Evolutionary conservation across 2,888 invertebrate genomes (phyloP).

Genomic region (Acleris emargana): DNA sequence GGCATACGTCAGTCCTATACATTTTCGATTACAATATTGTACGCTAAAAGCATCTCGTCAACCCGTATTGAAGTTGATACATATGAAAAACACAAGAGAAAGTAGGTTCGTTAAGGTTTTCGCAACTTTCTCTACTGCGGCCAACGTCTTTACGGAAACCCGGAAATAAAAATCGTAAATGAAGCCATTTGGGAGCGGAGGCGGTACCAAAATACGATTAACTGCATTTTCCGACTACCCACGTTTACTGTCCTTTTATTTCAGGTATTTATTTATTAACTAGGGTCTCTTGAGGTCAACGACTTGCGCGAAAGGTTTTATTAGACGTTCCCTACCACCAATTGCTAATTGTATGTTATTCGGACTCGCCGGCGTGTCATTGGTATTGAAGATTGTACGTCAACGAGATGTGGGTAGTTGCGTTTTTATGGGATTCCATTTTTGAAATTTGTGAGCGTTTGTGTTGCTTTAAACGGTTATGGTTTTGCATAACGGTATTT

Average conservation of each 20-base stretch:
- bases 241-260: slow-evolving; percentile 81
- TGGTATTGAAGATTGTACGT: not conserved
- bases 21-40: no score
- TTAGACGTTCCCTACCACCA: not conserved
- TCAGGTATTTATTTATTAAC: slow-evolving; percentile 79
- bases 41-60: no score
- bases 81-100: not conserved
- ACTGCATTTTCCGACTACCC: slow-evolving; percentile 73
- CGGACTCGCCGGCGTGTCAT: no score
- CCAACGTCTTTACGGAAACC: slow-evolving; percentile 52
- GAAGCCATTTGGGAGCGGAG: slow-evolving; percentile 76
- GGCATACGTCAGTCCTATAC: no score
- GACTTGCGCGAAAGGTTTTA: slow-evolving; percentile 37
- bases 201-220: slow-evolving; percentile 76
- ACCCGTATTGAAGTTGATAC: no score
- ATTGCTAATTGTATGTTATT: no score
- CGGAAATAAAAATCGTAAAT: slow-evolving; percentile 83
- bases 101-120: not conserved
- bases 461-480: slow-evolving; percentile 4
- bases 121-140: slow-evolving; percentile 12
- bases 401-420: not conserved
- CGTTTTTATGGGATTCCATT: slow-evolving; percentile 2
- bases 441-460: slow-evolving; percentile 1
- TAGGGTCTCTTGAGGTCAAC: slow-evolving; percentile 44
- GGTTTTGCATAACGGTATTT: slow-evolving; percentile 11